Evolutionary conservation across 2,797 vertebrate species (phyloP).

Genomic region (Alcedo atthis): DNA sequence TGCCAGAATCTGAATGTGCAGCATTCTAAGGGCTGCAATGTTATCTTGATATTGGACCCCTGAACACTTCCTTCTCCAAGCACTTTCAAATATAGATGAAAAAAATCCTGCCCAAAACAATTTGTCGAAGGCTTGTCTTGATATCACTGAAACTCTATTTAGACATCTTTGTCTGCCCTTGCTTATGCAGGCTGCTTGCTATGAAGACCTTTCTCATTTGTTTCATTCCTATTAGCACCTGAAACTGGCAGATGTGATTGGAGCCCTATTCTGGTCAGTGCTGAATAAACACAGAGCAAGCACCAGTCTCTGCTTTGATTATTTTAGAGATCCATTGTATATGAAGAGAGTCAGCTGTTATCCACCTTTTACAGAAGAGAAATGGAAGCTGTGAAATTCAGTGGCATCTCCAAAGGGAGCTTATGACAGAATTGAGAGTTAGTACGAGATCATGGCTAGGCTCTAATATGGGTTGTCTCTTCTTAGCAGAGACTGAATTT

Average conservation of each 20-base stretch:
- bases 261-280: neutral
- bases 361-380: neutral
- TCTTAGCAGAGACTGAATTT: neutral
- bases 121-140: neutral
- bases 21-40: neutral
- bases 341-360: neutral
- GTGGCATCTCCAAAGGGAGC: neutral
- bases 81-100: neutral
- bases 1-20: slow-evolving; percentile 30
- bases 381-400: neutral
- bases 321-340: neutral
- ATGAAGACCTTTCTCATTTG: neutral
- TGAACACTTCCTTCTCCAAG: slow-evolving; percentile 23
- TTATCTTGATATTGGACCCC: slow-evolving; percentile 20
- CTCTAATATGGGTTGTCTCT: neutral
- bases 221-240: neutral
- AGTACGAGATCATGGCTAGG: neutral
- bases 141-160: neutral
- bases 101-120: neutral
- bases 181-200: neutral
- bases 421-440: neutral
- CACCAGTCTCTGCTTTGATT: neutral
- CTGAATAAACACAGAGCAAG: neutral
- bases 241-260: neutral
- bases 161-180: neutral